Conservation (phyloP, 2,797 vertebrate species). For the Tapera naevia region DNA sequence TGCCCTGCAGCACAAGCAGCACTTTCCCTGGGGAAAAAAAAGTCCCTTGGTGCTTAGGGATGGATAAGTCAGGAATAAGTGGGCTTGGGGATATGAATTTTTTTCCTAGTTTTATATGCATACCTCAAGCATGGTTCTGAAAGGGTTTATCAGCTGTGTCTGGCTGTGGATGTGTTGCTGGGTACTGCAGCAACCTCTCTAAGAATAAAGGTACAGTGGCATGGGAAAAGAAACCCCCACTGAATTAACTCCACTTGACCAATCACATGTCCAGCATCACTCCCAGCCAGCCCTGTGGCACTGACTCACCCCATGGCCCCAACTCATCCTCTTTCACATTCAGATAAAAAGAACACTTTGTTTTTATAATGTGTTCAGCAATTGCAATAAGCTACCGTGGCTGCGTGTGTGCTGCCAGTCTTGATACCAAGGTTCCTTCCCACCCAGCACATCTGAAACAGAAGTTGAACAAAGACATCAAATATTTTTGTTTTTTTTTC, state of each 20-base stretch:
- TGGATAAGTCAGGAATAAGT: not conserved
- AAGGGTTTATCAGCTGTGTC: not conserved
- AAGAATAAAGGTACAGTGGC: rapidly evolving
- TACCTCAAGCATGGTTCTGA: rapidly evolving
- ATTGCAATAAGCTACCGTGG: not conserved
- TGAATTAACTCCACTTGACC: not conserved
- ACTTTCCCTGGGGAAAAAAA: not conserved
- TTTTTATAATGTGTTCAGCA: not conserved
- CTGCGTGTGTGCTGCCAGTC: not conserved
- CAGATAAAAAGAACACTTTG: not conserved
- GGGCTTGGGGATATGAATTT: rapidly evolving
- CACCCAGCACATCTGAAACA: not conserved
- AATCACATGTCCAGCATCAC: not conserved
- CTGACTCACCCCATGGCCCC: not conserved
- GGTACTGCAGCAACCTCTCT: not conserved
- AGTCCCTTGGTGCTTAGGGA: not conserved
- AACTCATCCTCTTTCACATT: not conserved
- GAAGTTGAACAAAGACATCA: not conserved
- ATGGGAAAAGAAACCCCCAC: not conserved
- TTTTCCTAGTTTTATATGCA: not conserved
- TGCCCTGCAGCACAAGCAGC: rapidly evolving
- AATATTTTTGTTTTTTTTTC: not conserved
- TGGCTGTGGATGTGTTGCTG: not conserved
- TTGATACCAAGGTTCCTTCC: not conserved
- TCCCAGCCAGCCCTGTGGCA: not conserved